Evolutionary conservation across 1,140 invertebrate species (phyloP).

Genomic region (Heliconius himera): DNA sequence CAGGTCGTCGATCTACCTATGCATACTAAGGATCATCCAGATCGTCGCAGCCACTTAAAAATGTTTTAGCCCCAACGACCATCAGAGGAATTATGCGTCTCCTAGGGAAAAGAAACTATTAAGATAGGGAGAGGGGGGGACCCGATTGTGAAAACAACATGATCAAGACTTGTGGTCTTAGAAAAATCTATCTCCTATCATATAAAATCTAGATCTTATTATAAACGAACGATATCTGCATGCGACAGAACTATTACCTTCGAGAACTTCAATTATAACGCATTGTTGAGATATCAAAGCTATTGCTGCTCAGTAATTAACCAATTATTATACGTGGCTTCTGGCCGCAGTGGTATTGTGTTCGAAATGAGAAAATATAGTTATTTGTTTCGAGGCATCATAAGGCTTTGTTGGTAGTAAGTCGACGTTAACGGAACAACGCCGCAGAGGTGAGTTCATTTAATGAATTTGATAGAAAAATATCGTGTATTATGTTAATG

Average conservation of each 20-base stretch:
- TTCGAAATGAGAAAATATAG: slow-evolving; percentile 27
- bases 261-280: neutral
- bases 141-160: too few relatives aligned
- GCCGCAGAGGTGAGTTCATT: neutral
- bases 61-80: too few relatives aligned
- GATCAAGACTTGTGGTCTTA: neutral
- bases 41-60: too few relatives aligned
- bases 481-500: neutral
- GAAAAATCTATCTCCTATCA: neutral
- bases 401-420: slow-evolving; percentile 29
- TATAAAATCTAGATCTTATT: slow-evolving; percentile 1
- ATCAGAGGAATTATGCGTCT: too few relatives aligned
- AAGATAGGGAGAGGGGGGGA: too few relatives aligned
- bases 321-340: slow-evolving; percentile 24
- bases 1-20: too few relatives aligned
- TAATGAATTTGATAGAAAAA: neutral
- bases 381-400: slow-evolving; percentile 18
- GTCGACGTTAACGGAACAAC: slow-evolving; percentile 23
- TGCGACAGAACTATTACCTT: neutral
- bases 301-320: slow-evolving; percentile 29
- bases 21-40: too few relatives aligned
- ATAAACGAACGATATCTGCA: neutral
- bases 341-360: slow-evolving; percentile 19
- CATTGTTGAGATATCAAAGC: slow-evolving; percentile 28
- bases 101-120: too few relatives aligned